Percentiles rank a stretch among this genome's conserved stretches.
phyloP scores from a whole-genome alignment of 2,888 invertebrate species.

The Chrysomela aeneicollis region DNA sequence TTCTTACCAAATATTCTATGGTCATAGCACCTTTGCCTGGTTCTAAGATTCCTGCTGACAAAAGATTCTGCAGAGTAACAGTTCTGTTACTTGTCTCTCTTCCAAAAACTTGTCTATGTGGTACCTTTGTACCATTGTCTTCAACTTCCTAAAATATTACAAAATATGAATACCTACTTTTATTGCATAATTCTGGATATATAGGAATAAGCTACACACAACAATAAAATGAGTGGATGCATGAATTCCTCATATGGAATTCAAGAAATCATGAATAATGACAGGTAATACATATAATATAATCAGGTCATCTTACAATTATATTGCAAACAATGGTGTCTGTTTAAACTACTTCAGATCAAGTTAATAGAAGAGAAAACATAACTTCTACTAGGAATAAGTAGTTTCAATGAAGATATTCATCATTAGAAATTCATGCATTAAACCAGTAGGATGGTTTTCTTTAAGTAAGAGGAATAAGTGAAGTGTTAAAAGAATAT shows the following conservation, averaged over 20 bases:
- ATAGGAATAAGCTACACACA: neutral
- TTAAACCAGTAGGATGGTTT: neutral
- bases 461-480: neutral
- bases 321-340: no score
- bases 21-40: slow-evolving; percentile 87
- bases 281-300: neutral
- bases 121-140: slow-evolving; percentile 47
- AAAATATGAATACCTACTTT: neutral
- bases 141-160: slow-evolving; percentile 53
- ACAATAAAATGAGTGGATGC: neutral
- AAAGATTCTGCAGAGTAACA: slow-evolving; percentile 85
- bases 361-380: no score
- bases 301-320: no score
- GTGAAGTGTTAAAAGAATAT: neutral
- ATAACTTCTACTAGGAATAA: no score
- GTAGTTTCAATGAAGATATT: no score
- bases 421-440: neutral
- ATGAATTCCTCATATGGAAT: neutral
- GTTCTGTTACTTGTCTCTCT: slow-evolving; percentile 58
- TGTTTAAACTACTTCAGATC: no score
- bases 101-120: slow-evolving; percentile 49
- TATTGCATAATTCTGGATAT: no score
- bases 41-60: slow-evolving; percentile 84
- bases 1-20: slow-evolving; percentile 84
- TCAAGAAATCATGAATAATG: neutral